phyloP scores from a whole-genome alignment of 1,140 invertebrate genomes.

The Bombus turneri region DNA sequence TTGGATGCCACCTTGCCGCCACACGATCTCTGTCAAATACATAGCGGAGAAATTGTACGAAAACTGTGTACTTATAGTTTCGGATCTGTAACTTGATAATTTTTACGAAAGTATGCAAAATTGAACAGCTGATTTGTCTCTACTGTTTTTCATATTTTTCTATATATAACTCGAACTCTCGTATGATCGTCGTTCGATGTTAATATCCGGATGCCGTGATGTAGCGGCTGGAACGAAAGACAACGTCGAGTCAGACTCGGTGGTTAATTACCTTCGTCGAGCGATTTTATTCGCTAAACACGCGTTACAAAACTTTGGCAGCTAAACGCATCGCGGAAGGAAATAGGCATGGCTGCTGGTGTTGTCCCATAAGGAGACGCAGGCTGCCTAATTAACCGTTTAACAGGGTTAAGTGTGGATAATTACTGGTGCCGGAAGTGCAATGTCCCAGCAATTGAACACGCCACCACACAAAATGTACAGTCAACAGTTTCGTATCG shows the following conservation, averaged over 20 bases:
- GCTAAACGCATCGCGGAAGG: conserved; percentile 36
- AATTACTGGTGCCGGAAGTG: conserved; percentile 71
- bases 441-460: conserved; percentile 43
- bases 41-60: no score
- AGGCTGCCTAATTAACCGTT: conserved; percentile 70
- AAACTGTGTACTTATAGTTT: no score
- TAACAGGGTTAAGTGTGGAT: conserved; percentile 73
- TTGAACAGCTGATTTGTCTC: no score
- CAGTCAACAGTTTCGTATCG: neutral
- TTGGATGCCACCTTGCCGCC: no score
- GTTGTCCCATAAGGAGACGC: conserved; percentile 51
- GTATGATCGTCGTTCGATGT: neutral
- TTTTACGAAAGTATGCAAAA: no score
- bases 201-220: no score
- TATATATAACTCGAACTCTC: no score
- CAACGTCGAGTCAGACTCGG: neutral
- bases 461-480: neutral
- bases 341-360: conserved; percentile 27
- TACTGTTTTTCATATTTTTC: no score
- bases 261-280: neutral
- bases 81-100: no score
- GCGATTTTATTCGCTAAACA: neutral
- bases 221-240: neutral
- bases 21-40: no score
- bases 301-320: conserved; percentile 1